Percentiles rank a stretch among this genome's conserved stretches.
These are phyloP conservation scores for Morbakka virulenta DNA, from an alignment of 30 jellyfish, hydroid and myxozoan genomes.

Conservation along the genomic window DNA sequence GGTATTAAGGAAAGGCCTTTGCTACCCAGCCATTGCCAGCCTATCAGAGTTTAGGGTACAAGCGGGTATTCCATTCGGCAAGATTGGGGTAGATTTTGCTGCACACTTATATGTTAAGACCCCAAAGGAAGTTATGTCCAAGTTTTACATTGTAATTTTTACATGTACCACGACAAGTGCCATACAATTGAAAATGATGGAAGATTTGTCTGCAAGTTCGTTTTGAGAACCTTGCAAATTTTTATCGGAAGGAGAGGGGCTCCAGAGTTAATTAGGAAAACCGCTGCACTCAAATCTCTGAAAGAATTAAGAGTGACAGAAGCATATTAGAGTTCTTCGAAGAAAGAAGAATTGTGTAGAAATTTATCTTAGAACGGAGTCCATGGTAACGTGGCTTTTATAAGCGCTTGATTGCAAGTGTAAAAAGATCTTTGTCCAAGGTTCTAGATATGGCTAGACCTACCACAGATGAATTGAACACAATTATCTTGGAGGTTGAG, in stretches of 20 bases:
- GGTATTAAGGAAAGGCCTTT: constrained; percentile 19
- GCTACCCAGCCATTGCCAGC: constrained; percentile 12
- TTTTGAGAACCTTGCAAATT: constrained; percentile 13
- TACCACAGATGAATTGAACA: not conserved
- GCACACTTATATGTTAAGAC: constrained; percentile 9
- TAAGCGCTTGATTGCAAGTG: no score
- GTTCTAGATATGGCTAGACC: not conserved
- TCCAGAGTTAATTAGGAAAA: not conserved
- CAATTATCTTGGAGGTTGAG: not conserved
- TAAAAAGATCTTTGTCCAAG: not conserved
- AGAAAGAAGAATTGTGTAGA: not conserved
- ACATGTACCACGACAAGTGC: constrained; percentile 21
- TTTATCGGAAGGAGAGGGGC: constrained; percentile 32
- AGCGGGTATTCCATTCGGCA: not conserved
- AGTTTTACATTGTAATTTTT: constrained; percentile 1
- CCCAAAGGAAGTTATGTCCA: not conserved
- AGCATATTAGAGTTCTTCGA: no score
- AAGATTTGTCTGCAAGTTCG: not conserved
- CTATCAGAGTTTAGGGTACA: constrained; percentile 35
- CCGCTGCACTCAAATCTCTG: no score
- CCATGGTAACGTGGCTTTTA: not conserved
- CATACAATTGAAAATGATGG: constrained; percentile 5
- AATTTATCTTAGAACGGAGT: not conserved
- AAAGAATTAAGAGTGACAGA: no score
- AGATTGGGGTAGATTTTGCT: constrained; percentile 35